Evolutionary conservation across 2,113 vertebrate genomes (phyloP).

Genomic region (Sorex araneus): DNA sequence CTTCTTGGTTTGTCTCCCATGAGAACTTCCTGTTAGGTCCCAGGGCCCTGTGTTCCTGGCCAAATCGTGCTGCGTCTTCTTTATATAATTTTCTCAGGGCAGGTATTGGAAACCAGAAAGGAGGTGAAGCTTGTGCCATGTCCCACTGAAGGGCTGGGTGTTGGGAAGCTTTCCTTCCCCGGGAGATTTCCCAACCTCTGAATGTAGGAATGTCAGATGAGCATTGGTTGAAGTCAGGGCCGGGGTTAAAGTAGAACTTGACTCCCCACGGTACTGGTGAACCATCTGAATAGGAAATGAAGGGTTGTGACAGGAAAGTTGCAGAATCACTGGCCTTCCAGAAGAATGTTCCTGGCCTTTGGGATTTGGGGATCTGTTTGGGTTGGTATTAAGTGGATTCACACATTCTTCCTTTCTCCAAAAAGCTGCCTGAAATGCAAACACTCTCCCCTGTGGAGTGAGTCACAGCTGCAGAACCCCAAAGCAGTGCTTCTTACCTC

Average conservation of each 20-base stretch:
- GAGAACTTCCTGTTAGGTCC: not conserved
- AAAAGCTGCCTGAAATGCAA: not conserved
- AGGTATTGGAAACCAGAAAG: not conserved
- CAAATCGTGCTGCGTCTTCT: not conserved
- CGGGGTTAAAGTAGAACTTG: not conserved
- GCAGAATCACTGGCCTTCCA: not conserved
- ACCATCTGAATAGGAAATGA: not conserved
- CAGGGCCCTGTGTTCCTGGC: too few relatives aligned
- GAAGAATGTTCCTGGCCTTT: not conserved
- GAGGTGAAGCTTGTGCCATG: not conserved
- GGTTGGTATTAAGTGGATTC: conserved; percentile 9
- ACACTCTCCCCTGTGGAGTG: not conserved
- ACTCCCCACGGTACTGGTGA: not conserved
- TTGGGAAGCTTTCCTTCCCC: not conserved
- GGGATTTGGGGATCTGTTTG: not conserved
- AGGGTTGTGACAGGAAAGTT: too few relatives aligned
- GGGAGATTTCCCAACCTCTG: not conserved
- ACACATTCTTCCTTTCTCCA: not conserved
- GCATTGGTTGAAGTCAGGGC: not conserved
- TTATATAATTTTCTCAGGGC: not conserved
- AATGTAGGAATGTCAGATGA: not conserved
- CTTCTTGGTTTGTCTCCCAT: not conserved
- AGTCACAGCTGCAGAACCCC: conserved; percentile 4
- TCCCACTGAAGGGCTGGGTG: not conserved
- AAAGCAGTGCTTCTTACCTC: not conserved